phyloP scores from a whole-genome alignment of 2,113 vertebrate genomes.

The Dicerorhinus sumatrensis region DNA sequence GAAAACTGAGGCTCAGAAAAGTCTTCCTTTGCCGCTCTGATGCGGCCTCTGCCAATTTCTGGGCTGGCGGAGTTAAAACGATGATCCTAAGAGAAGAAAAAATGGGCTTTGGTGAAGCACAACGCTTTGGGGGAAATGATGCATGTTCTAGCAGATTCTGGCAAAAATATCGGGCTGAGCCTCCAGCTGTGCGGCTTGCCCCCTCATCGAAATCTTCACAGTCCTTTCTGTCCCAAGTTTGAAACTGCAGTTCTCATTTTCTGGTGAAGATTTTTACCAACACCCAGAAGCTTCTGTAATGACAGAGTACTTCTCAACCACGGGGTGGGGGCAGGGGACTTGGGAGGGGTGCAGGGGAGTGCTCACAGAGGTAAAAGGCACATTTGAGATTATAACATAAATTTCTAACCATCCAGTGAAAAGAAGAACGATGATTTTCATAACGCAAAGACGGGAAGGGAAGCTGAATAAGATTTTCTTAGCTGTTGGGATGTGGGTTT shows the following conservation, averaged over 20 bases:
- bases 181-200: not conserved
- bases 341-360: not conserved
- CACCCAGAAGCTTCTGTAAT: not conserved
- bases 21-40: rapidly evolving
- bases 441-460: not conserved
- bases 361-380: not conserved
- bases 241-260: not conserved
- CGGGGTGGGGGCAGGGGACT: not conserved
- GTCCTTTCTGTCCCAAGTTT: too few relatives aligned
- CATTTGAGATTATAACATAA: not conserved
- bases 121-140: not conserved
- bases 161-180: not conserved
- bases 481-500: not conserved
- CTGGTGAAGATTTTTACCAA: not conserved
- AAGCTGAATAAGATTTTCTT: not conserved
- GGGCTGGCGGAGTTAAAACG: not conserved
- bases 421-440: not conserved
- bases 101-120: not conserved
- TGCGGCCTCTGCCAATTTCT: not conserved
- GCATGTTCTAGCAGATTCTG: not conserved
- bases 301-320: not conserved
- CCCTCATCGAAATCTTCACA: not conserved
- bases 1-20: not conserved
- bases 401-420: not conserved
- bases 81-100: too few relatives aligned